Evolutionary conservation across 2,888 invertebrate species (phyloP), one percentile per base, ranked within the genome.

Genomic region (Pocota personata): DNA sequence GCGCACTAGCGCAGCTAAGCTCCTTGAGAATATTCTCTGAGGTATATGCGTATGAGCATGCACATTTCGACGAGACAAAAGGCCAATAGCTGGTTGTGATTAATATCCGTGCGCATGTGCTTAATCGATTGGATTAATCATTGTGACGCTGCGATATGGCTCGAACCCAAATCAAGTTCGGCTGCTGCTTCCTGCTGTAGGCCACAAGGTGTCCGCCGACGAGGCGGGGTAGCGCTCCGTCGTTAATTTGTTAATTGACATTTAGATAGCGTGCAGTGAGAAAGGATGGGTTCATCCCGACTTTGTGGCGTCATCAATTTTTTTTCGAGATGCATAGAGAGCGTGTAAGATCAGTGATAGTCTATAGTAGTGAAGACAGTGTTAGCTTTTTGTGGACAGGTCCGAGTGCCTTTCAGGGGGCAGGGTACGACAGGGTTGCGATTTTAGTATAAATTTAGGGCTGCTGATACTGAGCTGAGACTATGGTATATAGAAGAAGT

Each of bases 71-170:
- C 40, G 69, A 83, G 78, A 84, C 83, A 82, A 86, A 82, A 82
- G 82, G 32, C 82, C 71, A 73, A 83, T 82, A 55, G 62, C 55
- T 58, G 64, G 77, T 60, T 40, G 40, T 86, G 86, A 86, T 86
- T 86, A 86, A 86, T 86, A 86, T 72, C 86, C 76, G 82, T 35
- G 66, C 86, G 77, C 86, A 71, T 77, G 86, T 60, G 72, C 71
- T 77, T 86, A 86, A 86, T 86, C 86, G 86, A n/a, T 82, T 60
- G 71, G 80, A 77, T 86, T 86, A 86, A 86, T 86, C 86, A 86
- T 66, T 73, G 80, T 64, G 80, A 75, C 73, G 79, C 84, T 58
- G 75, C 21, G 57, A 37, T 52, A 55, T 32, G 66, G 58, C n/a
- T 32, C 48, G 21, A 55, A 30, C 60, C 69, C 46, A 48, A 30